phyloP scores from a whole-genome alignment of 2,797 vertebrate species.

The Columba guinea region DNA sequence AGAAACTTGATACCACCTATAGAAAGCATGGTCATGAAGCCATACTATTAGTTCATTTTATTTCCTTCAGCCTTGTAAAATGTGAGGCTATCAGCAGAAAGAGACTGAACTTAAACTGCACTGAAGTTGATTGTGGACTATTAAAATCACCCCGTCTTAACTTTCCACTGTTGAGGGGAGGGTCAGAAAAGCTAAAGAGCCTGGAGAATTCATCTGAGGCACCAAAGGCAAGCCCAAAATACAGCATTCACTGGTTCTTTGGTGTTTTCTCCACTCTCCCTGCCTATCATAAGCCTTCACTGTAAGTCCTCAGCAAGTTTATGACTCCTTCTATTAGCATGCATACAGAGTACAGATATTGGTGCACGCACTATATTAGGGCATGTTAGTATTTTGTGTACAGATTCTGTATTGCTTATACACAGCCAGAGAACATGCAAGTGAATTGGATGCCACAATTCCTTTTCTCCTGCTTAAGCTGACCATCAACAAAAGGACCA shows the following conservation, averaged over 20 bases:
- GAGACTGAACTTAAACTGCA: neutral
- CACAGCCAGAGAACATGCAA: neutral
- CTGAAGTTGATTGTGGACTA: neutral
- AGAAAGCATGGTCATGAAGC: neutral
- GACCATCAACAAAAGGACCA: neutral
- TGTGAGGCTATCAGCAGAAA: neutral
- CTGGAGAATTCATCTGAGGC: neutral
- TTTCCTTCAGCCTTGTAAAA: neutral
- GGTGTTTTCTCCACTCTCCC: neutral
- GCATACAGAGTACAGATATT: rapidly evolving
- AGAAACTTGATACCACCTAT: neutral
- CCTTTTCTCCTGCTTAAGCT: neutral
- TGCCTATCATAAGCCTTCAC: rapidly evolving
- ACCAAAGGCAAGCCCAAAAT: neutral
- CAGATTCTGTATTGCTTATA: neutral
- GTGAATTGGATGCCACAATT: rapidly evolving
- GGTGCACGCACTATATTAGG: rapidly evolving
- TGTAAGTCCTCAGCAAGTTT: neutral
- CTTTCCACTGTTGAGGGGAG: neutral
- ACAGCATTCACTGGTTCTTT: neutral
- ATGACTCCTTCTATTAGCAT: neutral
- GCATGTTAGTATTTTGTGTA: rapidly evolving
- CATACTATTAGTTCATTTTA: neutral
- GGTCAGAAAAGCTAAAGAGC: neutral
- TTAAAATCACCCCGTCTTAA: neutral